Evolutionary conservation across 2,888 invertebrate genomes (phyloP), one percentile per base, ranked within the genome.

Genomic region (Cecidostiba fungosa): DNA sequence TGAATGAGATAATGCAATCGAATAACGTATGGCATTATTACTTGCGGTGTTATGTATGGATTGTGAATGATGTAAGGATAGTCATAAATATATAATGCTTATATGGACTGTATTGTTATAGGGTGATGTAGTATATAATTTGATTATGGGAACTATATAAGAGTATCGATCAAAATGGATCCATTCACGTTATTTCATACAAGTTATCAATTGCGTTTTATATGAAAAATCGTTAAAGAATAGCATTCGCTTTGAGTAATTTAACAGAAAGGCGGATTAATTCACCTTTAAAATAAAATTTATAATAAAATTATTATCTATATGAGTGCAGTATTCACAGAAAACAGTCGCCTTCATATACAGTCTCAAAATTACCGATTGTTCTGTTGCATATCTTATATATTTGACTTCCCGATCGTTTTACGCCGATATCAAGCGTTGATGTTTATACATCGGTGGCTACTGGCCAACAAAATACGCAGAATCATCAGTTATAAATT

Each of bases 401-500:
- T 66, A 10, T 29, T 6, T 47, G 16, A 47, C 72, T 72, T 72
- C 59, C 54, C 59, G 12, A 80, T 80, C 26, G 36, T 72, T 72
- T n/a, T 2, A 66, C 16, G 32, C 47, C 50, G 69, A 78, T 70
- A 78, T 43, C 78, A 79, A n/a, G 54, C 36, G 72, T 54, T 36
- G 23, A 54, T 54, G 72, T 54, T 72, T 54, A 39, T 80, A n/a
- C n/a, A 80, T 72, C 0, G 50, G 26, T 80, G 80, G 73, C 59
- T 26, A 1, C 6, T 3, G 10, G 80, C 80, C 80, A 73, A 73
- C 36, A 26, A 39, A 72, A 59, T 59, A 36, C 36, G 36, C 5
- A 32, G 12, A 62, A 66, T 16, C 47, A n/a, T 74, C 12, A n/a
- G 19, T 19, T 12, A n/a, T 39, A 39, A 39, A n/a, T 32, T 72